These are phyloP conservation scores for Callaeas wilsoni DNA, from an alignment of 2,113 vertebrate genomes.

Conservation along the genomic window DNA sequence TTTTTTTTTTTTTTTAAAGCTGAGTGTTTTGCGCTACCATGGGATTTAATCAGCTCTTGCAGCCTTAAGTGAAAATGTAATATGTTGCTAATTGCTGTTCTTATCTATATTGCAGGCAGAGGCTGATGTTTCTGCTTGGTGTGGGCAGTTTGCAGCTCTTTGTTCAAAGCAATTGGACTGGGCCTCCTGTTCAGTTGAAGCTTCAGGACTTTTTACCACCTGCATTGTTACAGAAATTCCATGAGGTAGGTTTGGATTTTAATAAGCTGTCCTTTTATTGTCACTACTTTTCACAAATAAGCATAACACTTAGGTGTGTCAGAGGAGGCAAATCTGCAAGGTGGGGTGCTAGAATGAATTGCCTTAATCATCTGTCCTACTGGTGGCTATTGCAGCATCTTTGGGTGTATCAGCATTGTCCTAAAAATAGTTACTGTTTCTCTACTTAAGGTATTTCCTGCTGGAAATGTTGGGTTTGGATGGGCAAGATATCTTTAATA, in stretches of 20 bases:
- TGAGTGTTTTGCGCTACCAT: neutral
- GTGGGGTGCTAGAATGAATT: neutral
- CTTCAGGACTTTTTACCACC: constrained; percentile 79
- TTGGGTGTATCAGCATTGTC: neutral
- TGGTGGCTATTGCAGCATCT: neutral
- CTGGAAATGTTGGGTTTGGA: neutral
- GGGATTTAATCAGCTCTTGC: neutral
- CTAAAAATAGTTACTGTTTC: neutral
- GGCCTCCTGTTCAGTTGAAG: constrained; percentile 78
- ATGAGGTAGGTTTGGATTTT: constrained; percentile 76
- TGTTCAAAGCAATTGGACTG: constrained; percentile 95
- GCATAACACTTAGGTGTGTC: neutral
- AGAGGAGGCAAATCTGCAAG: neutral
- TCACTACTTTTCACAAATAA: neutral
- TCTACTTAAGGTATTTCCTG: neutral
- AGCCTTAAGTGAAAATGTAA: neutral
- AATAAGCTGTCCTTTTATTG: neutral
- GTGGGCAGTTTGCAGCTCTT: constrained; percentile 90
- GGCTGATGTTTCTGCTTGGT: constrained; percentile 79
- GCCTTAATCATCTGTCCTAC: fast-evolving
- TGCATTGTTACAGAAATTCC: constrained; percentile 69
- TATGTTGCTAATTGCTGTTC: neutral
- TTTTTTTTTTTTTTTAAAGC: neutral
- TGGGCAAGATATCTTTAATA: neutral
- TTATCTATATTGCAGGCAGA: constrained; percentile 74